A percentile compares a stretch with the other conserved stretches of the same genome.
Evolutionary conservation across 2,797 vertebrate species (phyloP).

Genomic region (Telmatherina bonti): DNA sequence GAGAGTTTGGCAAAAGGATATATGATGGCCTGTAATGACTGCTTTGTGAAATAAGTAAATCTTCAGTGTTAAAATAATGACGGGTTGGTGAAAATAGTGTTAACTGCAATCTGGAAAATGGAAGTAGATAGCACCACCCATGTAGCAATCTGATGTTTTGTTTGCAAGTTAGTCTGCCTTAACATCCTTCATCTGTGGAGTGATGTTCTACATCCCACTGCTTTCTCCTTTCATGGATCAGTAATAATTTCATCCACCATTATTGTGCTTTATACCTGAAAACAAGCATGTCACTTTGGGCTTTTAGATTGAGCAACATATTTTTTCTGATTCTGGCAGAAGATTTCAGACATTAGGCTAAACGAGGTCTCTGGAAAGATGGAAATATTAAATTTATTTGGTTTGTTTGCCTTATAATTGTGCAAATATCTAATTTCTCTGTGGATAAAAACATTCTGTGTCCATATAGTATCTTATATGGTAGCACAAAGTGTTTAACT

Average conservation of each 20-base stretch:
- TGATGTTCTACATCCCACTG: not conserved
- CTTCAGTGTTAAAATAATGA: not conserved
- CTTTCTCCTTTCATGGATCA: not conserved
- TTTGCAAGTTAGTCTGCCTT: not conserved
- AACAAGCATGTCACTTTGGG: not conserved
- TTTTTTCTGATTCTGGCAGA: not conserved
- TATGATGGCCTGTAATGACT: not conserved
- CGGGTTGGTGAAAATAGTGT: not conserved
- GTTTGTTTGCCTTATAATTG: not conserved
- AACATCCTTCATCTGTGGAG: not conserved
- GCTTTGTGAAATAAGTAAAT: not conserved
- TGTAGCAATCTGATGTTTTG: not conserved
- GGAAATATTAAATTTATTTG: not conserved
- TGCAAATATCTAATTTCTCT: conserved; percentile 6
- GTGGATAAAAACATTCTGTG: not conserved
- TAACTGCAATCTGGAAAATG: not conserved
- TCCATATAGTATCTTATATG: no score
- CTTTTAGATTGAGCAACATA: not conserved
- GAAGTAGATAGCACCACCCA: not conserved
- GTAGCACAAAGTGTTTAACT: conserved; percentile 30
- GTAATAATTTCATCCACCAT: not conserved
- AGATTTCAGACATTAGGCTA: not conserved
- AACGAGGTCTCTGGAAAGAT: not conserved
- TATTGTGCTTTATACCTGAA: not conserved
- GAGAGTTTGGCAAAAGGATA: not conserved